Evolutionary conservation across 2,888 invertebrate species (phyloP).

Genomic region (Meiosimyza decipiens): DNA sequence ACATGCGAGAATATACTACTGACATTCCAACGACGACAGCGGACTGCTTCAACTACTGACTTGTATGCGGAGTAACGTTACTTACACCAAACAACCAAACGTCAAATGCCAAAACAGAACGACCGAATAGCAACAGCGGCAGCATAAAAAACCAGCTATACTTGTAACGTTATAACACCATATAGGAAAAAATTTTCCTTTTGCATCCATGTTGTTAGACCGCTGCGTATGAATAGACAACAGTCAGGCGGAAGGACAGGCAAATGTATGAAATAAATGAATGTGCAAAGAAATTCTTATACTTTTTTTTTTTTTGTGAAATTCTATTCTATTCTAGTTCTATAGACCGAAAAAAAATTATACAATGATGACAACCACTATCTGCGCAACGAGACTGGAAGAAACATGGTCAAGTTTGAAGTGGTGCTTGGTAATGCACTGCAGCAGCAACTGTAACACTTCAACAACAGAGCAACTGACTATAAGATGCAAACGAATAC

Average conservation of each 20-base stretch:
- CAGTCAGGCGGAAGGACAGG: slow-evolving; percentile 47
- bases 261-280: neutral
- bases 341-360: slow-evolving; percentile 1
- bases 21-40: neutral
- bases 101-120: slow-evolving; percentile 11
- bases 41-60: slow-evolving; percentile 11
- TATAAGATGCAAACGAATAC: no score
- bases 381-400: neutral
- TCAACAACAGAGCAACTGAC: slow-evolving; percentile 53
- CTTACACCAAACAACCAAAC: neutral
- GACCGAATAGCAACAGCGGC: neutral
- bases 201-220: neutral
- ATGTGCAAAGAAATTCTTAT: neutral
- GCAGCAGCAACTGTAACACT: slow-evolving; percentile 51
- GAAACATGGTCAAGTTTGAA: slow-evolving; percentile 55
- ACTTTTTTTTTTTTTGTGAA: neutral
- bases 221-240: slow-evolving; percentile 32
- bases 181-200: slow-evolving; percentile 18
- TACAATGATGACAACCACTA: neutral
- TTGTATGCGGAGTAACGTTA: slow-evolving; percentile 15
- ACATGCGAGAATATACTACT: neutral
- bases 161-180: slow-evolving; percentile 12
- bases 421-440: neutral
- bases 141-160: slow-evolving; percentile 7
- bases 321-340: slow-evolving; percentile 4